A percentile compares a stretch with the other conserved stretches of the same genome.
These are phyloP conservation scores for Mixornis gularis DNA, from an alignment of 2,113 vertebrate genomes.

Conservation along the genomic window DNA sequence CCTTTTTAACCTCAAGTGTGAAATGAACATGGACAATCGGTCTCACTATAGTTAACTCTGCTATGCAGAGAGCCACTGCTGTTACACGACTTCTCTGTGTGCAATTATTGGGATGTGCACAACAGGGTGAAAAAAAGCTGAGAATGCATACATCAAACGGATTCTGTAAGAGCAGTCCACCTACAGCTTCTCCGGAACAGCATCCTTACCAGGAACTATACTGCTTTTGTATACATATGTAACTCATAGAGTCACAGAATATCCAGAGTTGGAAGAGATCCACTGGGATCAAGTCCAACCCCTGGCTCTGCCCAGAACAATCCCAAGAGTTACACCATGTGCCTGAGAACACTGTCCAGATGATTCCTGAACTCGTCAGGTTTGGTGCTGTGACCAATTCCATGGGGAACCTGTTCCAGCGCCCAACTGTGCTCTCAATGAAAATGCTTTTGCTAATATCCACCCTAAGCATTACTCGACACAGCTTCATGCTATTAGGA, in stretches of 20 bases:
- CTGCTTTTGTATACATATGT: neutral
- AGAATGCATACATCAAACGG: neutral
- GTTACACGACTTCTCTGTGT: neutral
- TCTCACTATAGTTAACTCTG: neutral
- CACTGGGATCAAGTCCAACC: neutral
- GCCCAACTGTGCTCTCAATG: neutral
- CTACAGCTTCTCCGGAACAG: neutral
- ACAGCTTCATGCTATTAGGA: neutral
- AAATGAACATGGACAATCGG: neutral
- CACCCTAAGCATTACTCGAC: neutral
- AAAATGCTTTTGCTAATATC: neutral
- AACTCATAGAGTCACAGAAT: neutral
- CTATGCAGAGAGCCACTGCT: neutral
- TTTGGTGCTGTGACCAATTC: neutral
- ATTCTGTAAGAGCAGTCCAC: neutral
- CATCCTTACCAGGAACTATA: neutral
- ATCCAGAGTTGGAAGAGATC: neutral
- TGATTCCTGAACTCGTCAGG: neutral
- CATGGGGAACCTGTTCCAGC: neutral
- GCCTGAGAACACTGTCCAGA: neutral
- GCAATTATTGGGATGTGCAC: neutral
- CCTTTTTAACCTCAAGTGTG: neutral
- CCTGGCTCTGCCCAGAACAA: neutral
- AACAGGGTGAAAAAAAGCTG: neutral
- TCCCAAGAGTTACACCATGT: neutral